Evolutionary conservation across 2,797 vertebrate species (phyloP).

Genomic region (Thalassophryne amazonica): DNA sequence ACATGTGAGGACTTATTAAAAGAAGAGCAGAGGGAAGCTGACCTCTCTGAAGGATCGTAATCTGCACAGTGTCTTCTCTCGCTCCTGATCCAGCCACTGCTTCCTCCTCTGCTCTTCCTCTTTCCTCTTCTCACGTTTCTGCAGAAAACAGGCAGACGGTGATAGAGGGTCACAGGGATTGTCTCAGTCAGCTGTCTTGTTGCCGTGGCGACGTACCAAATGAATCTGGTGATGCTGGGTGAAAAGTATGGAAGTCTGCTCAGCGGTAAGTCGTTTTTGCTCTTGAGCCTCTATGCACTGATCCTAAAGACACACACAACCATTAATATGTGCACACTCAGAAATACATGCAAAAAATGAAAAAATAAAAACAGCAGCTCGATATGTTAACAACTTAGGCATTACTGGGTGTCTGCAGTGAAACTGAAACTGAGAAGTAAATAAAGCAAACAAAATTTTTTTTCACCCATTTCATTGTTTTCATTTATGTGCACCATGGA

Average conservation of each 20-base stretch:
- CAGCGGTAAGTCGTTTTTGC: constrained; percentile 75
- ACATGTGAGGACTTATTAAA: constrained; percentile 10
- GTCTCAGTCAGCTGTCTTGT: constrained; percentile 18
- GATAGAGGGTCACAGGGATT: neutral
- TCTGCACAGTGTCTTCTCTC: constrained; percentile 90
- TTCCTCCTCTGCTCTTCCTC: constrained; percentile 89
- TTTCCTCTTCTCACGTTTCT: constrained; percentile 90
- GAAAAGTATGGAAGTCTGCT: constrained; percentile 71
- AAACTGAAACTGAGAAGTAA: neutral
- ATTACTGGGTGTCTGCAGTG: neutral
- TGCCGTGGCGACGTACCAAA: constrained; percentile 79
- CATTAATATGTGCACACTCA: neutral
- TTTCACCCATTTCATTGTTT: too few relatives aligned
- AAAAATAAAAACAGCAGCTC: neutral
- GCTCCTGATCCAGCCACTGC: constrained; percentile 88
- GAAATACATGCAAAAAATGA: neutral
- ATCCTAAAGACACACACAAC: constrained; percentile 75
- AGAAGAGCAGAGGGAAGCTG: constrained; percentile 21
- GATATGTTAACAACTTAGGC: neutral
- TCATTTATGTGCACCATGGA: too few relatives aligned
- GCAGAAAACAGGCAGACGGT: constrained; percentile 52
- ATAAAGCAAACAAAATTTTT: too few relatives aligned
- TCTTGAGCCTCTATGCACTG: constrained; percentile 83
- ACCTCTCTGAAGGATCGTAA: constrained; percentile 91
- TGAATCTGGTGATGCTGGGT: constrained; percentile 88